Base-by-base conservation (phyloP, 2,888 invertebrate genomes). In the Rosalia funebris region DNA sequence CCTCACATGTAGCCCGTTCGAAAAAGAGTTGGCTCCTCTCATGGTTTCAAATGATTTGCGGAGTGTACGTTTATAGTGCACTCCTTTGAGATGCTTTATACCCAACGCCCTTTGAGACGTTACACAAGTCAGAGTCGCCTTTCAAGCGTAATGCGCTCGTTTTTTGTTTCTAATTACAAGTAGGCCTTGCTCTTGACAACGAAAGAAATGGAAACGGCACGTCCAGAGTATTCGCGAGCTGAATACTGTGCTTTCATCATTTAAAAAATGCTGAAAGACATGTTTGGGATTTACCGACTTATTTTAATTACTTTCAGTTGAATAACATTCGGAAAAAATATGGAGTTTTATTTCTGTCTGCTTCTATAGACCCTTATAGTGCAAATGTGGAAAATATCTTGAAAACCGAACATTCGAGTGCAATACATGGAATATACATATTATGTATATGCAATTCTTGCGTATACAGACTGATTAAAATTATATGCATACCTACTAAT, bases 101-200 rank as follows among this genome's bases (percentile, higher is more conserved):
- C 11, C 19, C 20, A 36, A 36, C 7, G 15, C 31, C 36, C 48
- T 48, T 48, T 48, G 36, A 36, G 48, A 48, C 36, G 19, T 36
- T 48, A 37, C 36, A 48, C 48, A 48, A 48, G 48, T 37, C 36
- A 10, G 37, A 37, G 48, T 37, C 37, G 48, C 17, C 48, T 48
- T 48, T 48, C 48, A 48, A 37, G 36, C 36, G 48, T 37, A 48
- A 36, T 48, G 20, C 36, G 36, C 19, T 48, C 12, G 48, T 37
- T 48, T 48, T 48, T 48, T 48, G 37, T 48, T 37, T 48, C 46
- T 46, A 46, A 46, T 46, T 46, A 46, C 46, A 16, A 46, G 46
- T 46, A 46, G 46, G 16, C 34, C 46, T 46, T 46, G 46, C 46
- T 34, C 34, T 34, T 46, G 46, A 46, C 34, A 34, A 46, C 32